Percentiles rank a stretch among this genome's conserved stretches.
phyloP scores from a whole-genome alignment of 1,140 invertebrate genomes.

The Ceratina australensis region DNA sequence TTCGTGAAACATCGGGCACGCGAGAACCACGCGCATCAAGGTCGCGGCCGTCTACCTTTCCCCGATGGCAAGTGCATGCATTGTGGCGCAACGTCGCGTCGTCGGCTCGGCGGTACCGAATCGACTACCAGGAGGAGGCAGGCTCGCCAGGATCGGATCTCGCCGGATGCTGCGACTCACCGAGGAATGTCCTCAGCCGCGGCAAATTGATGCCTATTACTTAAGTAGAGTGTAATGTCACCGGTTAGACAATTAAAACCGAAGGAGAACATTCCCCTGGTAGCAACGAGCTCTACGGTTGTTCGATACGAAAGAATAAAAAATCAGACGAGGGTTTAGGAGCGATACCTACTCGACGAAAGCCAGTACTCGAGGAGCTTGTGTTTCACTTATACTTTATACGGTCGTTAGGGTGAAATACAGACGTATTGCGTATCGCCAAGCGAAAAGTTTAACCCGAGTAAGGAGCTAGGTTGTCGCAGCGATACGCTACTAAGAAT shows the following conservation, averaged over 20 bases:
- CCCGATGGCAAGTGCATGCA: slow-evolving; percentile 68
- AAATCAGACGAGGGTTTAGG: neutral
- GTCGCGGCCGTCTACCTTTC: slow-evolving; percentile 77
- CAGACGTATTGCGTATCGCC: neutral
- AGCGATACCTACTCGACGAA: neutral
- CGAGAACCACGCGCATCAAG: slow-evolving; percentile 80
- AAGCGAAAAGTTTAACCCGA: neutral
- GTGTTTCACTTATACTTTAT: neutral
- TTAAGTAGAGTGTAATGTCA: no score
- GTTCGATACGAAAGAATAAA: neutral
- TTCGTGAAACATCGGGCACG: slow-evolving; percentile 77
- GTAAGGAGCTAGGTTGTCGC: neutral
- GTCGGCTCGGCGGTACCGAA: slow-evolving; percentile 45
- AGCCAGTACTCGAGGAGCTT: neutral
- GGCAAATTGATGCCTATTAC: neutral
- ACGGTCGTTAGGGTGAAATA: neutral
- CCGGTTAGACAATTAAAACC: no score
- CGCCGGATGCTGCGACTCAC: neutral
- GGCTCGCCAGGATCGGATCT: slow-evolving; percentile 54
- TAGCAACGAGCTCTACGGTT: no score
- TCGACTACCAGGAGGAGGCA: slow-evolving; percentile 47
- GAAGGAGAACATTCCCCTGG: no score
- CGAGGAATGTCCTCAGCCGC: neutral
- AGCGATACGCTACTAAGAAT: slow-evolving; percentile 5
- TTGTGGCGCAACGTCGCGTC: slow-evolving; percentile 63